Evolutionary conservation across 2,888 invertebrate species (phyloP), one percentile per base, ranked within the genome.

Genomic region (Pristionchus exspectatus): DNA sequence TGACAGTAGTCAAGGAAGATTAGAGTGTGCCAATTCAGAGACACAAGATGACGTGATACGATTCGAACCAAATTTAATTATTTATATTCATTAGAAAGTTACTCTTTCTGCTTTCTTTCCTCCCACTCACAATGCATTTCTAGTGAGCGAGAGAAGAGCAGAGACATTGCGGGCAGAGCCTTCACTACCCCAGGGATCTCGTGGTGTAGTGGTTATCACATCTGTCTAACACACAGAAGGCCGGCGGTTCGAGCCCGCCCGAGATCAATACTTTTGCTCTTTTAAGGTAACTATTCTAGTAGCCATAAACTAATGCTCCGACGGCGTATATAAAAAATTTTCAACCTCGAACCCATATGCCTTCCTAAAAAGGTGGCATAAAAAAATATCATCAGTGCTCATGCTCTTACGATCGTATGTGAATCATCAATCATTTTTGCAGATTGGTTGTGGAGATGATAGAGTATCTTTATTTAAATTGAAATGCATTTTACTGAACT

Each of bases 161-260:
- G 81, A 81, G 81, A 81, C 44, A 54, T 81, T 27, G 50, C 54
- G 27, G n/a, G 54, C 44, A 81, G 54, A 81, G 81, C 24, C 50
- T 14, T 81, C 81, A 24, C 44, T 24, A 14, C 27, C n/a, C 10
- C 81, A 81, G 4, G 18, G 92, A 90, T 92, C 92, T 92, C 93
- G 93, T 93, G 93, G 93, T 93, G 93, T 93, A 93, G 93, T 93
- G 93, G 93, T 93, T 93, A 93, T 93, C 93, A 93, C 93, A 92
- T 93, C 93, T 93, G 93, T 93, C 93, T 93, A 93, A 93, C 93
- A 93, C 93, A 93, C 93, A 92, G 93, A 93, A 93, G 93, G 93
- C 91, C 93, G 93, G 93, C 93, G 93, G 93, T 93, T 93, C 93
- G 93, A 93, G 91, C 92, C 93, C 93, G 93, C 93, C 93, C 93